phyloP scores from a whole-genome alignment of 2,888 invertebrate genomes.

The Meteorus colon region DNA sequence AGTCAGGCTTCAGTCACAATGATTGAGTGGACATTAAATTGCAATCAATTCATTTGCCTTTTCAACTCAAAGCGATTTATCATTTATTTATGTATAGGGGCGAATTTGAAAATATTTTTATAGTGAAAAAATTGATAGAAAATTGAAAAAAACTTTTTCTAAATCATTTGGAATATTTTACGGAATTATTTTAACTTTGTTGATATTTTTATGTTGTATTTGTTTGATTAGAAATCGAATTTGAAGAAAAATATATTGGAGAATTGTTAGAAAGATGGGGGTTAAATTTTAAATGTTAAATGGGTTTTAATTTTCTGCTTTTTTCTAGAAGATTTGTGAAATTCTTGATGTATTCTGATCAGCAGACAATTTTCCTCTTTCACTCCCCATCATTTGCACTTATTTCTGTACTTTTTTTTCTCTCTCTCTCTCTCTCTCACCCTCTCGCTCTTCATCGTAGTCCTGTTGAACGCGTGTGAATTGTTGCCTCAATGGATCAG shows the following conservation, averaged over 20 bases:
- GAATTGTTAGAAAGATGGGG: too few species aligned
- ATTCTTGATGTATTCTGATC: background rate
- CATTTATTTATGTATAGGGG: too few species aligned
- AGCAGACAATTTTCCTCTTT: slow-evolving; percentile 12
- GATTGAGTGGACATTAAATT: slow-evolving; percentile 24
- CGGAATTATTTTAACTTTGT: too few species aligned
- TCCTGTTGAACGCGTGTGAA: slow-evolving; percentile 24
- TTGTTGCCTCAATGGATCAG: slow-evolving; percentile 42
- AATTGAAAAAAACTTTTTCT: too few species aligned
- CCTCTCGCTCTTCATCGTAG: background rate
- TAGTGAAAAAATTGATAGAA: too few species aligned
- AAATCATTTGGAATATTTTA: too few species aligned
- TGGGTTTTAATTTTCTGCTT: background rate
- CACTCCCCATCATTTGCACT: too few species aligned
- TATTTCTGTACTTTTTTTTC: background rate
- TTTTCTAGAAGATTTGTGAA: background rate
- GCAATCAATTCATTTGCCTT: background rate
- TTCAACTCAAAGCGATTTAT: background rate
- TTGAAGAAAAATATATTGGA: background rate
- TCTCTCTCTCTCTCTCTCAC: slow-evolving; percentile 26
- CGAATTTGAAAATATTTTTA: too few species aligned
- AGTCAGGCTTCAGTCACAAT: slow-evolving; percentile 22
- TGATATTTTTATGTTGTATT: too few species aligned
- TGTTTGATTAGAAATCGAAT: too few species aligned
- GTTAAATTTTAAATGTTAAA: background rate